These are phyloP conservation scores for Tragulus kanchil DNA, from an alignment of 2,113 vertebrate species.

Conservation along the genomic window DNA sequence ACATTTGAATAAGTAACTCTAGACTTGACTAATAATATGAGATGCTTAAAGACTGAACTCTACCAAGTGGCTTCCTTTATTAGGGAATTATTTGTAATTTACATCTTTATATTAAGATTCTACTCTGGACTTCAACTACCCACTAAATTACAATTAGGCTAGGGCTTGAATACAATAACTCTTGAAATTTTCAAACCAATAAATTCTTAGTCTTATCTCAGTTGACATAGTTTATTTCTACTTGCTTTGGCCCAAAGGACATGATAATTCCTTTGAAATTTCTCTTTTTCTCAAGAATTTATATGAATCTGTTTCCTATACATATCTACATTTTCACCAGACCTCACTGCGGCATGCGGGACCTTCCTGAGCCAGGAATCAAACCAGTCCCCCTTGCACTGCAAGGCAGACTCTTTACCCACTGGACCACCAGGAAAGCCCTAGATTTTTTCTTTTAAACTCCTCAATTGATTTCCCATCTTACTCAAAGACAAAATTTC, in stretches of 20 bases:
- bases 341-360: not conserved
- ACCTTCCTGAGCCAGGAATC: too few species aligned
- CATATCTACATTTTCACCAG: not conserved
- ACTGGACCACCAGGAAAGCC: too few species aligned
- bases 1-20: slow-evolving; percentile 39
- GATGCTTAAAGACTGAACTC: not conserved
- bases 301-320: not conserved
- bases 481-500: not conserved
- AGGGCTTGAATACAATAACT: not conserved
- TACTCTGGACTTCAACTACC: not conserved
- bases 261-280: not conserved
- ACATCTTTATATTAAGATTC: not conserved
- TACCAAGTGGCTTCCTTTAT: not conserved
- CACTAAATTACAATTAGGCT: not conserved
- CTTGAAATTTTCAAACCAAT: not conserved
- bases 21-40: not conserved
- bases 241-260: not conserved
- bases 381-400: too few species aligned
- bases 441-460: not conserved
- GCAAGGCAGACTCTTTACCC: too few species aligned
- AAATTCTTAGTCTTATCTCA: not conserved
- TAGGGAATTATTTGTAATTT: slow-evolving; percentile 36
- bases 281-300: not conserved
- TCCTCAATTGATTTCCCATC: not conserved
- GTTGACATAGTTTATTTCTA: not conserved